Evolutionary conservation across 2,888 invertebrate species (phyloP).

Genomic region (Lithophane ornitopus): DNA sequence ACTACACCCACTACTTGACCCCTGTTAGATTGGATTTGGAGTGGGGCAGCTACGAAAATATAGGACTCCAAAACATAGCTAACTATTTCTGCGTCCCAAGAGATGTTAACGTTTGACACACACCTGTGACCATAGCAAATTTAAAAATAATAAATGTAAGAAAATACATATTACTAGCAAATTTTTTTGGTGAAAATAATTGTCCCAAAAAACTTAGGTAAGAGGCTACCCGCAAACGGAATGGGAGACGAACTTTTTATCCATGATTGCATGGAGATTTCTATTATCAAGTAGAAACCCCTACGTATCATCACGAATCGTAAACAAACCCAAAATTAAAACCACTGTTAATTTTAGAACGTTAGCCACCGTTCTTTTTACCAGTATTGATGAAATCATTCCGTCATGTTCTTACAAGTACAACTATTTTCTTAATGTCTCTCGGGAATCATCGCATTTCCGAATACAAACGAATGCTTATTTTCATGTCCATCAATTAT

Average conservation of each 20-base stretch:
- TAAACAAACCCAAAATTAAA: constrained; percentile 4
- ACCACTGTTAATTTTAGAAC: constrained; percentile 10
- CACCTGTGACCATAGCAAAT: too few relatives aligned
- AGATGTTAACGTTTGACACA: not conserved
- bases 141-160: not conserved
- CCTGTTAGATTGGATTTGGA: constrained; percentile 50
- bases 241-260: not conserved
- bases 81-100: not conserved
- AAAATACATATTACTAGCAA: not conserved
- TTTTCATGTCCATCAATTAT: too few relatives aligned
- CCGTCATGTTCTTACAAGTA: too few relatives aligned
- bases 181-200: not conserved
- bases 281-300: not conserved
- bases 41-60: constrained; percentile 39
- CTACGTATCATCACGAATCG: not conserved
- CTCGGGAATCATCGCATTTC: too few relatives aligned
- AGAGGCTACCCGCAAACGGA: not conserved
- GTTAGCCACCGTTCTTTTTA: not conserved
- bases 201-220: not conserved
- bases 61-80: constrained; percentile 2
- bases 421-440: too few relatives aligned
- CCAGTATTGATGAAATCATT: not conserved
- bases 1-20: constrained; percentile 35
- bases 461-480: too few relatives aligned
- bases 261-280: too few relatives aligned